Percentiles rank a stretch among this genome's conserved stretches.
phyloP scores from a whole-genome alignment of 2,113 vertebrate species.

The Struthidea cinerea region DNA sequence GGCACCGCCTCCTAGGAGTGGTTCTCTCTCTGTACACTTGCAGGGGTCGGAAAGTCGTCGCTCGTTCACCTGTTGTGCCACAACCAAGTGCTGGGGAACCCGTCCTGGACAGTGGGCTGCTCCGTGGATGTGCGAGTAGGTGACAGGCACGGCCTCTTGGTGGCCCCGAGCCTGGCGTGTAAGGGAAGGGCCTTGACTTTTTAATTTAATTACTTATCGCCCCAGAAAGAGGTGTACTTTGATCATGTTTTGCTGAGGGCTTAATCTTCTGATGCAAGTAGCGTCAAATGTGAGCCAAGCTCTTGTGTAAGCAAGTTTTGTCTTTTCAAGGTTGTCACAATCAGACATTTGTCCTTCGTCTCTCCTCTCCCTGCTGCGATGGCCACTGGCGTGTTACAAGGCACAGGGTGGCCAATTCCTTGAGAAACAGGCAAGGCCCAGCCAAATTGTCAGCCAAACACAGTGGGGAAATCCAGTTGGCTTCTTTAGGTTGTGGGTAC shows the following conservation, averaged over 20 bases:
- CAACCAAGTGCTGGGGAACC: conserved; percentile 93
- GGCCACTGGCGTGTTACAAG: neutral
- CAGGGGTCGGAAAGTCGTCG: conserved; percentile 96
- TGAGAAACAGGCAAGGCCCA: neutral
- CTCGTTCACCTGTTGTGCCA: conserved; percentile 94
- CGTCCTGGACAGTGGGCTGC: conserved; percentile 97
- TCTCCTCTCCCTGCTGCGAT: neutral
- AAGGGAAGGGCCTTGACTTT: neutral
- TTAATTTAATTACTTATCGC: neutral
- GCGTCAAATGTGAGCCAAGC: neutral
- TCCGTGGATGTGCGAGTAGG: conserved; percentile 96
- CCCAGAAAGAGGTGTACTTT: neutral
- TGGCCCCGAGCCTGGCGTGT: neutral
- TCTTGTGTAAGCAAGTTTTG: neutral
- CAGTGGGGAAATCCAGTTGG: neutral
- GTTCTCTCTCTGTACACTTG: neutral
- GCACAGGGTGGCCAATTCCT: neutral
- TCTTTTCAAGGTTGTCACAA: neutral
- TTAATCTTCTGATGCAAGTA: neutral
- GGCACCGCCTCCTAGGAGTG: no score
- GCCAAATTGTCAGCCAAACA: neutral
- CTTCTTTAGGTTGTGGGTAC: neutral
- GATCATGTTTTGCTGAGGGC: neutral
- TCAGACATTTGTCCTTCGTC: neutral
- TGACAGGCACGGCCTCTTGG: neutral